Conservation (phyloP, 2,888 invertebrate genomes). For the Philaethria dido region DNA sequence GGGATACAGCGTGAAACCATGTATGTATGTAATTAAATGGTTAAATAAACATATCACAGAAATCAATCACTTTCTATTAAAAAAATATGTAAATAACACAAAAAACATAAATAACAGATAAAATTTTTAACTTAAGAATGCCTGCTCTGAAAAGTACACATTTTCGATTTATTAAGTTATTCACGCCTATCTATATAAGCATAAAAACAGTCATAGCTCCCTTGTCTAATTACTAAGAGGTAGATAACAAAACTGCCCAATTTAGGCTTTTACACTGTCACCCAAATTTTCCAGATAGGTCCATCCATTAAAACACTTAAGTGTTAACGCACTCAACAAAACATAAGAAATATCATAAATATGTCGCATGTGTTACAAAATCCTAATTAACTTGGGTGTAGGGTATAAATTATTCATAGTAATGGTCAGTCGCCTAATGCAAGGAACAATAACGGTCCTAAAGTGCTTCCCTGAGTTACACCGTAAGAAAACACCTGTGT, state of each 20-base stretch:
- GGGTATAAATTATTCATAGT: slow-evolving; percentile 57
- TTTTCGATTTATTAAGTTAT: too few species aligned
- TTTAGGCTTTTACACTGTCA: slow-evolving; percentile 16
- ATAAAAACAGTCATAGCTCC: not conserved
- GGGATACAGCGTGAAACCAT: too few species aligned
- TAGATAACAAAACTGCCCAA: slow-evolving; percentile 2
- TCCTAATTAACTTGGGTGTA: slow-evolving; percentile 50
- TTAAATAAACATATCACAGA: too few species aligned
- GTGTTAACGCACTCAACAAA: slow-evolving; percentile 13
- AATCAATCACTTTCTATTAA: too few species aligned
- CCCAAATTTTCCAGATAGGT: slow-evolving; percentile 16
- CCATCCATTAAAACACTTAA: slow-evolving; percentile 20
- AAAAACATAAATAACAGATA: too few species aligned
- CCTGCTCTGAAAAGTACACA: too few species aligned
- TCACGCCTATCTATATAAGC: too few species aligned
- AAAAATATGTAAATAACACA: too few species aligned
- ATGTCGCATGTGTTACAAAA: slow-evolving; percentile 47
- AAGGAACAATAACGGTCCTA: slow-evolving; percentile 48
- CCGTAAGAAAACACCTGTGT: slow-evolving; percentile 57
- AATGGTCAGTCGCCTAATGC: slow-evolving; percentile 52
- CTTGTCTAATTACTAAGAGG: not conserved
- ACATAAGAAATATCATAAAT: slow-evolving; percentile 33
- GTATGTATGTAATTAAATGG: too few species aligned
- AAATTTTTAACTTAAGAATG: too few species aligned
- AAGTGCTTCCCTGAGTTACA: slow-evolving; percentile 48